Evolutionary conservation across 1,140 invertebrate species (phyloP), one percentile per base, ranked within the genome.

Genomic region (Caenorhabditis brenneri): DNA sequence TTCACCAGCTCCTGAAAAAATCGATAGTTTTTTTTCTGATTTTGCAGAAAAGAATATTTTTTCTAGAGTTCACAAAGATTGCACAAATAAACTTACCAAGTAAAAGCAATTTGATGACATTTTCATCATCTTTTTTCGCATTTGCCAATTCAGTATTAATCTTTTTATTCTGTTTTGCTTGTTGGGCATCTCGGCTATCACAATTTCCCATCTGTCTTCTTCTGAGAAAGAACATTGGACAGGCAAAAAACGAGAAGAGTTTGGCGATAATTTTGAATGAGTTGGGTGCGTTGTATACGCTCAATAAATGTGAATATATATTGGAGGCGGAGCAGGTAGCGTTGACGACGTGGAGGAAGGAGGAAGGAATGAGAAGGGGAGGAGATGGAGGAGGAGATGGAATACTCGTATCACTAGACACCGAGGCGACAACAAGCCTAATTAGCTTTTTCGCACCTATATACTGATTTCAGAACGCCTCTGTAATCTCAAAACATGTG

Each of bases 1-100:
- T 93, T 97, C 96, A 87, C 96, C 96, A 89, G 96, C 95, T 87
- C 95, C 95, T 84, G 60, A 58, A 80, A 84, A 55, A 24, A 79
- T 2, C 39, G 39, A 42, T 42, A 42, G 5, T 83, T 48, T 15
- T 51, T 39, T 10, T 42, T 15, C 6, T n/a, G 27, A 53, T 24
- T 33, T n/a, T n/a, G n/a, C n/a, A n/a, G n/a, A n/a, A n/a, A n/a
- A n/a, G n/a, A n/a, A n/a, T n/a, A n/a, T n/a, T n/a, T n/a, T n/a
- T n/a, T n/a, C n/a, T n/a, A n/a, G n/a, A n/a, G n/a, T n/a, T n/a
- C n/a, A n/a, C n/a, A n/a, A n/a, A n/a, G n/a, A n/a, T n/a, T n/a
- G n/a, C n/a, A n/a, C n/a, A n/a, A n/a, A n/a, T n/a, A 42, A 33
- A 60, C 79, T 46, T 33, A 84, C 83, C 84, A 29, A 85, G 60